Evolutionary conservation across 2,113 vertebrate genomes (phyloP), one percentile per base, ranked within the genome.

Genomic region (Prochilodus magdalenae): DNA sequence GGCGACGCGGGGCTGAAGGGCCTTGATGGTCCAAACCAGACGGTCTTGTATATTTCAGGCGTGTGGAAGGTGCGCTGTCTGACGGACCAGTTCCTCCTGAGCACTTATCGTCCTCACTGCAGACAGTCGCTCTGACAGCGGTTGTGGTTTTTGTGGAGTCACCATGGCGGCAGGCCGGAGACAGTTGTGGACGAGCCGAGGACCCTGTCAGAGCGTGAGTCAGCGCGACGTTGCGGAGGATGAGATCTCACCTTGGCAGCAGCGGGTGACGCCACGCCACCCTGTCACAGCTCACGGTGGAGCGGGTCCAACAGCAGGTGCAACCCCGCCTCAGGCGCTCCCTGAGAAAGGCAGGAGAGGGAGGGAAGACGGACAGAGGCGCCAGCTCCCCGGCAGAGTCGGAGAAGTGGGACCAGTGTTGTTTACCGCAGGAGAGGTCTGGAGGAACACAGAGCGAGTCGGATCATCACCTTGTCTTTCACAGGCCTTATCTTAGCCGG

Each of bases 401-500:
- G 2, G 75, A 84, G 80, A 73, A 82, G 86, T 83, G 79, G 83
- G 70, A 26, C 27, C 60, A 33, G 59, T 82, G 81, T 83, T 92
- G 90, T 89, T 91, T 87, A 88, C 88, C 86, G 75, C 85, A 74
- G 72, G 80, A 74, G 83, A 4, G 51, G 11, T 15, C 20, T 13
- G 53, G 63, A 5, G 44, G 47, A 69, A 36, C 24, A 4, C 2
- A 33, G 67, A 40, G 18, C 11, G n/a, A 40, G n/a, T 18, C 62
- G 53, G 78, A 83, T 88, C 89, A 85, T 91, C 89, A 88, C 86
- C 86, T 83, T 90, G 88, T 88, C 90, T 86, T 85, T 92, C 87
- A 88, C 36, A 75, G 67, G 63, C 74, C 77, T 87, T 88, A 87
- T 91, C 88, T 85, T 26, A 0, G 63, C 18, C 44, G 0, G 26